Conservation (phyloP, 2,888 invertebrate genomes). For the Pristionchus fissidentatus region DNA sequence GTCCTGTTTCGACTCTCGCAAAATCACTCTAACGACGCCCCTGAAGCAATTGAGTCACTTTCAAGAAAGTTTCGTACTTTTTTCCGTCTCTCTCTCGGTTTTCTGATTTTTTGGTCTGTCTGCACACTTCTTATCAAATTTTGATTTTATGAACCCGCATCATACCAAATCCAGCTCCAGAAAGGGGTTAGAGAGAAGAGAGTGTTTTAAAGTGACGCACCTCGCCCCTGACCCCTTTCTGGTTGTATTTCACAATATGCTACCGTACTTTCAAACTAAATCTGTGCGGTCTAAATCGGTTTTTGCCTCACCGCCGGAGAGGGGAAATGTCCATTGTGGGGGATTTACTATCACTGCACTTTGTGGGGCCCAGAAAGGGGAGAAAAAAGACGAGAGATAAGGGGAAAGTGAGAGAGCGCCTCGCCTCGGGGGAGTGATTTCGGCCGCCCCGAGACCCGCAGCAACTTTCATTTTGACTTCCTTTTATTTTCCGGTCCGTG, state of each 20-base stretch:
- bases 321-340: background rate
- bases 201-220: too few relatives aligned
- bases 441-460: background rate
- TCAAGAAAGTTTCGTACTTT: background rate
- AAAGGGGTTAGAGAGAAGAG: too few relatives aligned
- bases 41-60: constrained; percentile 33
- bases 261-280: background rate
- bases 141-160: background rate
- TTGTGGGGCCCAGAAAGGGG: constrained; percentile 23
- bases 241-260: too few relatives aligned
- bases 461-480: background rate
- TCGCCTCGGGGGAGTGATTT: constrained; percentile 35
- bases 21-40: background rate
- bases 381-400: background rate
- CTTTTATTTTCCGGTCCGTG: background rate
- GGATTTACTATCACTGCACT: constrained; percentile 33
- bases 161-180: too few relatives aligned
- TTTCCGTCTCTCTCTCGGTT: background rate
- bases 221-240: too few relatives aligned
- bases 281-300: background rate
- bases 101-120: too few relatives aligned
- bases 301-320: background rate
- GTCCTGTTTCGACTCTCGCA: background rate
- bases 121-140: too few relatives aligned
- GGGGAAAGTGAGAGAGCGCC: background rate